A percentile compares a stretch with the other conserved stretches of the same genome.
Evolutionary conservation across 2,797 vertebrate genomes (phyloP).

Genomic region (Anas capensis): DNA sequence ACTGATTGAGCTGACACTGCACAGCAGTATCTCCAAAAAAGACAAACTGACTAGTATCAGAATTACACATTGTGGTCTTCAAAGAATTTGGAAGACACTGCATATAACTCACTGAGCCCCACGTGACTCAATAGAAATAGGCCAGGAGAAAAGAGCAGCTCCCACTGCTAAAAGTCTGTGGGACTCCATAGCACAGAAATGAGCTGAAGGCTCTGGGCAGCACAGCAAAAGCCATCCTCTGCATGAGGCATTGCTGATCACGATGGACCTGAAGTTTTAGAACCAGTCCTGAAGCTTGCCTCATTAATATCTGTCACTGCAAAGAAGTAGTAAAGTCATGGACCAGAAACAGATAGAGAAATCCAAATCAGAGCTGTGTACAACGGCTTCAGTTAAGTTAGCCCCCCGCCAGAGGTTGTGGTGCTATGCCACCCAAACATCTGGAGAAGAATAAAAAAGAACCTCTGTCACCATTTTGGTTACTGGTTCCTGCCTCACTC

Average conservation of each 20-base stretch:
- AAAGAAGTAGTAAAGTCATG: background rate
- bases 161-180: background rate
- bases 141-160: background rate
- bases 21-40: background rate
- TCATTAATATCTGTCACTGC: background rate
- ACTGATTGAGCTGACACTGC: background rate
- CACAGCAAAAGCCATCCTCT: background rate
- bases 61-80: background rate
- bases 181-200: background rate
- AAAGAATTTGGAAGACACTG: background rate
- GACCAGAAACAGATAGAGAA: background rate
- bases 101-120: background rate
- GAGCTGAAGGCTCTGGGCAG: background rate
- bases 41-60: background rate
- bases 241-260: background rate
- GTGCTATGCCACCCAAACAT: rapidly evolving
- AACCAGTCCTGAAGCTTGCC: background rate
- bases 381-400: background rate
- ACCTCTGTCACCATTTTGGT: background rate
- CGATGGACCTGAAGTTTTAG: rapidly evolving
- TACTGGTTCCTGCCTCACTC: background rate
- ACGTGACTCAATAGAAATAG: background rate
- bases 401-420: rapidly evolving
- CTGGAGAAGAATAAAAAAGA: background rate
- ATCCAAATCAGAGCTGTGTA: background rate